A percentile compares a stretch with the other conserved stretches of the same genome.
Evolutionary conservation across 2,797 vertebrate species (phyloP).

Genomic region (Semotilus atromaculatus): DNA sequence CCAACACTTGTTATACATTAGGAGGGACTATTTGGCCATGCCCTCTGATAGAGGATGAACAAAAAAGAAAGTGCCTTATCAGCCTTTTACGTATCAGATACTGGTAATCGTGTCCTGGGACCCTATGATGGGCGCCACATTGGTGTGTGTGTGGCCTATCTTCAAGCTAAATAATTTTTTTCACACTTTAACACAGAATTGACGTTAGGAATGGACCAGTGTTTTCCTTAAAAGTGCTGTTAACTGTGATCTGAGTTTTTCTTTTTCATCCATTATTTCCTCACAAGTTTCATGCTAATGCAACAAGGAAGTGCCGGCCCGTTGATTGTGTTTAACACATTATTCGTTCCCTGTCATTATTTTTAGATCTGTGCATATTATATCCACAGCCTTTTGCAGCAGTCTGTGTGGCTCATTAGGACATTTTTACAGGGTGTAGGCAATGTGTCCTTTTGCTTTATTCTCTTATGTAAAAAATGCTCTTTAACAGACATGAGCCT

Average conservation of each 20-base stretch:
- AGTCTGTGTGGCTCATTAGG: slow-evolving; percentile 14
- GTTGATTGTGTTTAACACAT: slow-evolving; percentile 36
- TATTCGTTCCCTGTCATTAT: slow-evolving; percentile 33
- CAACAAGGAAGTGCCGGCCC: not conserved
- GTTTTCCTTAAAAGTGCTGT: slow-evolving; percentile 17
- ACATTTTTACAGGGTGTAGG: slow-evolving; percentile 16
- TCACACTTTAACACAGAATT: slow-evolving; percentile 4
- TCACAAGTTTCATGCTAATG: slow-evolving; percentile 20
- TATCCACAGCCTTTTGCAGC: slow-evolving; percentile 15
- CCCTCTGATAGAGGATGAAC: slow-evolving; percentile 38
- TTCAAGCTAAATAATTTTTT: slow-evolving; percentile 13
- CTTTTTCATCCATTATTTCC: not conserved
- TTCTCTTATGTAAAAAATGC: slow-evolving; percentile 26
- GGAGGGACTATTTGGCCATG: slow-evolving; percentile 26
- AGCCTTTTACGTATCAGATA: slow-evolving; percentile 44
- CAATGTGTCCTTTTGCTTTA: slow-evolving; percentile 31
- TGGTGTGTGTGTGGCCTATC: slow-evolving; percentile 2
- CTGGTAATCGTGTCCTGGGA: slow-evolving; percentile 37
- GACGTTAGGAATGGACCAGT: slow-evolving; percentile 29
- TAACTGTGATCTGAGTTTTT: not conserved
- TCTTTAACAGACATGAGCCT: slow-evolving; percentile 33
- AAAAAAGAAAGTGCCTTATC: slow-evolving; percentile 63
- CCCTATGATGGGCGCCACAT: not conserved
- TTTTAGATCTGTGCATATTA: slow-evolving; percentile 29
- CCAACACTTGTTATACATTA: slow-evolving; percentile 31